phyloP scores from a whole-genome alignment of 2,797 vertebrate species.

The Iguana delicatissima region DNA sequence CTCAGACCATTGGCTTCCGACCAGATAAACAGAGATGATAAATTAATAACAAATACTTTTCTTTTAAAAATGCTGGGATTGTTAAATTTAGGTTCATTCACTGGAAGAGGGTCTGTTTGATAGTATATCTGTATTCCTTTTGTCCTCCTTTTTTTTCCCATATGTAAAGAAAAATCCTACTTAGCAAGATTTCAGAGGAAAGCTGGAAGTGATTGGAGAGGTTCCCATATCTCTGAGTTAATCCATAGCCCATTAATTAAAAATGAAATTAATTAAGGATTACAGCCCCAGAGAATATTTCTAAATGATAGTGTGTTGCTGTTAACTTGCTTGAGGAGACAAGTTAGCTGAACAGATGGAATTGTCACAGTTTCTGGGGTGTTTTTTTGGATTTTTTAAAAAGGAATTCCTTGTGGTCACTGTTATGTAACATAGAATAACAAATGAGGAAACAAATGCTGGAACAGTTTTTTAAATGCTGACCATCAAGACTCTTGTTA shows the following conservation, averaged over 20 bases:
- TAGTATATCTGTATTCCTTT: not conserved
- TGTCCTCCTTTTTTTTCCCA: not conserved
- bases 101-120: not conserved
- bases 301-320: conserved; percentile 43
- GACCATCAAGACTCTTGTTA: conserved; percentile 37
- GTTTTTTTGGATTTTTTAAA: conserved; percentile 22
- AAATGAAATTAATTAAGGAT: conserved; percentile 62
- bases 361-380: conserved; percentile 1
- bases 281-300: conserved; percentile 36
- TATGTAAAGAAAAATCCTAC: conserved; percentile 46
- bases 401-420: conserved; percentile 24
- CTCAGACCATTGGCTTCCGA: too few species aligned
- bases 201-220: conserved; percentile 18
- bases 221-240: conserved; percentile 41
- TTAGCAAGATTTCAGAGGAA: conserved; percentile 43
- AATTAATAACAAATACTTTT: not conserved
- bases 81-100: not conserved
- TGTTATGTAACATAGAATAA: conserved; percentile 42
- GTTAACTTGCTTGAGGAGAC: conserved; percentile 48
- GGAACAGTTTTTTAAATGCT: conserved; percentile 37
- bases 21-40: not conserved
- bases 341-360: conserved; percentile 41
- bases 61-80: not conserved
- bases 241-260: conserved; percentile 44
- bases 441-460: conserved; percentile 33